A percentile compares a stretch with the other conserved stretches of the same genome.
Evolutionary conservation across 2,113 vertebrate species (phyloP).

Genomic region (Pterocles orientalis): DNA sequence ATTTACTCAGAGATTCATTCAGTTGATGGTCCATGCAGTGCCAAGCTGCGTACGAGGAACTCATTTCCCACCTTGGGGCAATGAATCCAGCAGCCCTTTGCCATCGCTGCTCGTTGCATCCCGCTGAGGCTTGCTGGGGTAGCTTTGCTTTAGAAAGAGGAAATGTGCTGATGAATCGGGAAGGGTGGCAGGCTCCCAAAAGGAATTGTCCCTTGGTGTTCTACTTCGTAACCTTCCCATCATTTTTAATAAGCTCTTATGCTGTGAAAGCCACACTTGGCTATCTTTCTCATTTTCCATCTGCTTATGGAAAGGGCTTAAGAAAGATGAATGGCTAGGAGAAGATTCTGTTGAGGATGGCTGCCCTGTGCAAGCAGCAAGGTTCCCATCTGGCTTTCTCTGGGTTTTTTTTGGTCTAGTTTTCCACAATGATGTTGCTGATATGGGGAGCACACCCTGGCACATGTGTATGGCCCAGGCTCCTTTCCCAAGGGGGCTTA

Average conservation of each 20-base stretch:
- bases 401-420: not conserved
- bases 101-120: not conserved
- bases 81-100: not conserved
- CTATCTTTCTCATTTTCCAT: not conserved
- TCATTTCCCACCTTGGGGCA: not conserved
- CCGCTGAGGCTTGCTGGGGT: not conserved
- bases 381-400: not conserved
- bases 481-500: not conserved
- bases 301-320: not conserved
- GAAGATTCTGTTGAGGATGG: not conserved
- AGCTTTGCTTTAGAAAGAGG: not conserved
- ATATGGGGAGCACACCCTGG: not conserved
- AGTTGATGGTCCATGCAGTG: not conserved
- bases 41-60: not conserved
- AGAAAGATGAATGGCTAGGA: not conserved
- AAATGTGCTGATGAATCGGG: not conserved
- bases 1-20: not conserved
- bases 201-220: not conserved
- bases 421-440: not conserved
- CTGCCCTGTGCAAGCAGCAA: not conserved
- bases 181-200: not conserved
- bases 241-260: not conserved
- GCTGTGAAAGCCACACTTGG: not conserved
- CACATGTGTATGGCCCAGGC: not conserved
- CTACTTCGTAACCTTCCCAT: not conserved